phyloP scores from a whole-genome alignment of 2,888 invertebrate genomes.

The Sclerodermus sp. region DNA sequence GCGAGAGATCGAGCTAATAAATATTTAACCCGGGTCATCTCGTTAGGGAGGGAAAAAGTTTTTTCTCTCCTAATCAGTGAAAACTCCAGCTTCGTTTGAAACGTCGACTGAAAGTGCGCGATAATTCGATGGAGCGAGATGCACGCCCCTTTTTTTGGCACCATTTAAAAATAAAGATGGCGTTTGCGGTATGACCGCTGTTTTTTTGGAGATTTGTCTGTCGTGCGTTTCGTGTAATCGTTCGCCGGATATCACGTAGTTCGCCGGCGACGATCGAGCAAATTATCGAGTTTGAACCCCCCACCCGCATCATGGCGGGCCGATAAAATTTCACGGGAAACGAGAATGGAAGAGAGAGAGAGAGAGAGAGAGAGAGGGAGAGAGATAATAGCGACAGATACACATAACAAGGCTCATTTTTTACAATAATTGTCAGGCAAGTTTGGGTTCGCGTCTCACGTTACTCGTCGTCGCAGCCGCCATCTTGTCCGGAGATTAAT shows the following conservation, averaged over 20 bases:
- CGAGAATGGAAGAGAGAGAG: background rate
- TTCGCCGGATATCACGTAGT: slow-evolving; percentile 9
- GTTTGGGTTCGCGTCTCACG: slow-evolving; percentile 6
- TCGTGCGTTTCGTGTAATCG: background rate
- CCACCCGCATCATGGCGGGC: background rate
- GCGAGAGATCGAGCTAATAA: too few relatives aligned
- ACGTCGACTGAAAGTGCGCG: too few relatives aligned
- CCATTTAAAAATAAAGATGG: too few relatives aligned
- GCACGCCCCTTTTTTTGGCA: too few relatives aligned
- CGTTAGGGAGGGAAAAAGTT: too few relatives aligned
- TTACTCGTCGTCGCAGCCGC: slow-evolving; percentile 9
- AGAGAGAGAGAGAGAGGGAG: background rate
- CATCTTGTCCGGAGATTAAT: slow-evolving; percentile 28
- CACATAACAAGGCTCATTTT: slow-evolving; percentile 30
- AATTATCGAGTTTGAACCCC: slow-evolving; percentile 11
- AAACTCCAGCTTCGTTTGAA: too few relatives aligned
- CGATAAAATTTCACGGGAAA: background rate
- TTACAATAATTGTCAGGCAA: slow-evolving; percentile 36
- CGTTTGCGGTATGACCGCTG: too few relatives aligned
- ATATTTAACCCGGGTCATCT: too few relatives aligned
- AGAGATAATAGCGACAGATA: background rate
- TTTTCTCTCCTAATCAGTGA: too few relatives aligned
- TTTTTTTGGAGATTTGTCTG: slow-evolving; percentile 7
- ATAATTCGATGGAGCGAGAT: too few relatives aligned
- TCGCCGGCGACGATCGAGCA: slow-evolving; percentile 1